phyloP scores from a whole-genome alignment of 1,140 invertebrate species.

The Drosophila bifasciata region DNA sequence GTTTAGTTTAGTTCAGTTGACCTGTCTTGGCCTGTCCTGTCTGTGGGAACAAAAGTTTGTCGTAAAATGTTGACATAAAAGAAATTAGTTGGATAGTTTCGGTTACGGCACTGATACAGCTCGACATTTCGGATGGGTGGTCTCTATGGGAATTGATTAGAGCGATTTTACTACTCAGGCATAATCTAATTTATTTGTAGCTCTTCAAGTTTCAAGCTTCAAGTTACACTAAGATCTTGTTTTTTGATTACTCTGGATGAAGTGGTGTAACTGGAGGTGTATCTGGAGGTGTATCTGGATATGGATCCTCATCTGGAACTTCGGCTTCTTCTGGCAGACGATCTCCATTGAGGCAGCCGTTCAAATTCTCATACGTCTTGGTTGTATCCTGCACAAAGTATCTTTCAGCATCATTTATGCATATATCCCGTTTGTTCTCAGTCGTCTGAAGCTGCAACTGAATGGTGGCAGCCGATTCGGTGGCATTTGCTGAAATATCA shows the following conservation, averaged over 20 bases:
- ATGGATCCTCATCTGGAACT: not conserved
- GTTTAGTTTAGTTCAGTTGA: too few species aligned
- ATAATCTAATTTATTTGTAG: not conserved
- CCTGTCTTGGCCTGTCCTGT: conserved; percentile 29
- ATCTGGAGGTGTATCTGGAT: too few species aligned
- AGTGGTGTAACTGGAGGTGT: too few species aligned
- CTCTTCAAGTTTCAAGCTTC: conserved; percentile 7
- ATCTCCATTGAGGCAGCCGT: conserved; percentile 36
- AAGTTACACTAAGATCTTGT: not conserved
- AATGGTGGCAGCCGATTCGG: conserved; percentile 14
- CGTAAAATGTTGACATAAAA: conserved; percentile 73
- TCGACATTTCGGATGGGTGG: conserved; percentile 48
- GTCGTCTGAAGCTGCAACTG: conserved; percentile 14
- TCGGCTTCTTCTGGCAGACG: not conserved
- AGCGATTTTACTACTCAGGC: not conserved
- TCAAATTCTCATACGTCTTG: conserved; percentile 36
- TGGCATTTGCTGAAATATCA: conserved; percentile 39
- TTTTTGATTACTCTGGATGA: too few species aligned
- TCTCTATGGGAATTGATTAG: conserved; percentile 13
- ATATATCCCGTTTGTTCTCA: conserved; percentile 14
- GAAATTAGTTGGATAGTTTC: conserved; percentile 60
- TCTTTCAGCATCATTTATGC: conserved; percentile 45
- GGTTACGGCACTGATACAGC: conserved; percentile 32
- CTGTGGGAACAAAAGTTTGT: conserved; percentile 61
- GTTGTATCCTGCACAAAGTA: conserved; percentile 38